Base-by-base conservation (phyloP, 1,140 invertebrate genomes). In the Elysia chlorotica region DNA sequence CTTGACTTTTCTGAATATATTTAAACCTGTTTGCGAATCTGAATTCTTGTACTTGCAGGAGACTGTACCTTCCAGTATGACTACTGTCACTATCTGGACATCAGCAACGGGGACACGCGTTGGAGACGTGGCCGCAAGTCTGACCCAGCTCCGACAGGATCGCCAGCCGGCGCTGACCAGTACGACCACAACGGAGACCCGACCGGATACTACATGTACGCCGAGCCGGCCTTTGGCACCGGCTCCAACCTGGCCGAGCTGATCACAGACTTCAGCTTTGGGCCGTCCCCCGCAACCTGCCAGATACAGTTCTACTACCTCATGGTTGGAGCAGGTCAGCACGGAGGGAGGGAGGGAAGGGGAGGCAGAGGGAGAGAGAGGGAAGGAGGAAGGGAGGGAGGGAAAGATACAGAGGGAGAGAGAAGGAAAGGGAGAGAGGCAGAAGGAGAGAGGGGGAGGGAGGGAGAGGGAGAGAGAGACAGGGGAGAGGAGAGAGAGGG, bases 101-200 rank as follows among this genome's bases (percentile, higher is more conserved):
- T 68, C 25, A 82, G 81, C 72, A 56, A 30, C 10, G 83, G 82
- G 2, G 80, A 79, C n/a, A 82, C 75, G 70, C 66, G 74, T 19
- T 84, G 83, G 83, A 54, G 31, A n/a, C 31, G 67, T 57, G 81
- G 82, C 30, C 77, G 56, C 28, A 79, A 78, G 25, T 79, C 82
- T 31, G 74, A 74, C 36, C 81, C 78, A n/a, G 87, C 92, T 4
- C 89, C 90, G 5, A 94, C 93, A 0, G 93, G 93, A 25, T 93
- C 93, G 0, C 89, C 89, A 1, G n/a, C n/a, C n/a, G n/a, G n/a
- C n/a, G n/a, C n/a, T n/a, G n/a, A n/a, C n/a, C n/a, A n/a, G n/a
- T 90, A 88, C 79, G 93, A 95, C 82, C 93, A 94, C 78, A 94
- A 25, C 56, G 61, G 61, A 25, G 36, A 71, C 33, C 38, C 54